A percentile compares a stretch with the other conserved stretches of the same genome.
Evolutionary conservation across 2,113 vertebrate genomes (phyloP).

Genomic region (Ophiodon elongatus): DNA sequence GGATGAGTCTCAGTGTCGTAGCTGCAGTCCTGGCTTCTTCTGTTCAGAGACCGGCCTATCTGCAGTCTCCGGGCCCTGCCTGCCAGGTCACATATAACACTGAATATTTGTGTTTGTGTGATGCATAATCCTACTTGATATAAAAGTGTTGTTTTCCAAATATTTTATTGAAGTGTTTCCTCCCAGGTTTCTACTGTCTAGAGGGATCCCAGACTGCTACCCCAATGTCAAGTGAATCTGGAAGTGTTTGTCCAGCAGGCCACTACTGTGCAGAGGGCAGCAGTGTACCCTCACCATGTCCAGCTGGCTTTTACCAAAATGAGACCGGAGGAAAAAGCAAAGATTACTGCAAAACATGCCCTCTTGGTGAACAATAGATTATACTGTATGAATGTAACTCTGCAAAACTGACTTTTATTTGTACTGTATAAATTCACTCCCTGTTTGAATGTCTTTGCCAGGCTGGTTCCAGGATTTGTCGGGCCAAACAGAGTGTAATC

Average conservation of each 20-base stretch:
- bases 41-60: constrained; percentile 83
- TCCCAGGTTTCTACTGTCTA: constrained; percentile 83
- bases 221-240: constrained; percentile 72
- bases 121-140: background rate
- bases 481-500: constrained; percentile 81
- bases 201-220: constrained; percentile 79
- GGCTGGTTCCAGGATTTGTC: constrained; percentile 84
- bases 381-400: background rate
- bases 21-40: constrained; percentile 86
- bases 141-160: background rate
- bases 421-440: background rate
- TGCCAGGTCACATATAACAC: constrained; percentile 74
- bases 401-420: background rate
- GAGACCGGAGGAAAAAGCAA: constrained; percentile 72
- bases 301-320: constrained; percentile 76
- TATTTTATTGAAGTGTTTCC: constrained; percentile 4
- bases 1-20: constrained; percentile 78
- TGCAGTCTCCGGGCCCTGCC: constrained; percentile 80
- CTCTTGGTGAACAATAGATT: constrained; percentile 69
- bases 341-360: constrained; percentile 81
- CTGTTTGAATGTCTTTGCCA: constrained; percentile 55
- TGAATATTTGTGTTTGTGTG: background rate
- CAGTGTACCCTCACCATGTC: constrained; percentile 78
- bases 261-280: constrained; percentile 88
- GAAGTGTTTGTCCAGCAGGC: constrained; percentile 86